Evolutionary conservation across 2,888 invertebrate genomes (phyloP).

Genomic region (Andrena dorsata): DNA sequence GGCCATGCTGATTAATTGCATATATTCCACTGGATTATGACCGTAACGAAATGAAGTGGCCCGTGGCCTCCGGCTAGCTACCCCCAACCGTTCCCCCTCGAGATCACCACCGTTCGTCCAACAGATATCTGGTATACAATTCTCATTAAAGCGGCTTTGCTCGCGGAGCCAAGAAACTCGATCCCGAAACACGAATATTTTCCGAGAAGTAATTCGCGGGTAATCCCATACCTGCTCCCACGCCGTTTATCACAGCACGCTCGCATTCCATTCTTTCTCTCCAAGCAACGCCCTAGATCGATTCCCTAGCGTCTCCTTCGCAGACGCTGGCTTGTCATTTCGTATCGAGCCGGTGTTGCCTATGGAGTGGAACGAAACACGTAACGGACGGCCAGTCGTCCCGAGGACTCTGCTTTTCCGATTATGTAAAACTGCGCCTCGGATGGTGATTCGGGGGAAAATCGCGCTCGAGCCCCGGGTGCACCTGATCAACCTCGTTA

Average conservation of each 20-base stretch:
- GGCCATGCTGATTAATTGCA: too few species aligned
- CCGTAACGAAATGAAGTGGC: too few species aligned
- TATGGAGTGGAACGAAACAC: not conserved
- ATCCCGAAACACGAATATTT: not conserved
- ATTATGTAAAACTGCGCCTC: not conserved
- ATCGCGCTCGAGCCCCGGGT: not conserved
- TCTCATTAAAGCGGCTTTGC: too few species aligned
- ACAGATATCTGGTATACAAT: too few species aligned
- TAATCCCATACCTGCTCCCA: not conserved
- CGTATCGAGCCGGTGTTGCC: slow-evolving; percentile 2
- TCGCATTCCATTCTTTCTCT: not conserved
- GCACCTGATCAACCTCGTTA: slow-evolving; percentile 8
- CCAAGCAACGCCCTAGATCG: slow-evolving; percentile 11
- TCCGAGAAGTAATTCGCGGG: not conserved
- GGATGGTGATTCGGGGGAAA: not conserved
- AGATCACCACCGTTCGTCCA: too few species aligned
- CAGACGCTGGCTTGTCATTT: slow-evolving; percentile 3
- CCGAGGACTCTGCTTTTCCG: not conserved
- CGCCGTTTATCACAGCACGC: not conserved
- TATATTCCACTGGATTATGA: too few species aligned
- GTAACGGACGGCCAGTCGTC: not conserved
- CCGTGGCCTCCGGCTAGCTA: too few species aligned
- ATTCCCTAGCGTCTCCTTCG: slow-evolving; percentile 6
- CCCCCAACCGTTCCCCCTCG: too few species aligned
- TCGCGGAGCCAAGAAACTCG: not conserved